These are phyloP conservation scores for Microctenopoma stevenorrisi DNA, from an alignment of 2,797 vertebrate genomes.

Conservation along the genomic window DNA sequence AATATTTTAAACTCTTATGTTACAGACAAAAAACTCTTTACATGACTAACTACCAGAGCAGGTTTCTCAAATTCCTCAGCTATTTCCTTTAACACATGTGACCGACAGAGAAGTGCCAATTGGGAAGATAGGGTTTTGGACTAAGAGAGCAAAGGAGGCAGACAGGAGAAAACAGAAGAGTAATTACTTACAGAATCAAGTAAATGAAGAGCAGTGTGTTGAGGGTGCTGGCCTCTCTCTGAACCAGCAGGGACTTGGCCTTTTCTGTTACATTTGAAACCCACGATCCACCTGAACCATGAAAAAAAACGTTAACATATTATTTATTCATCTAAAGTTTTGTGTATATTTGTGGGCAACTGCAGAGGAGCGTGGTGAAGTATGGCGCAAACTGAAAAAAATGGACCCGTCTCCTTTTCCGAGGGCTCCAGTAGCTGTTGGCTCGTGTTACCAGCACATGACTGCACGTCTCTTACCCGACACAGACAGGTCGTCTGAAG, in stretches of 20 bases:
- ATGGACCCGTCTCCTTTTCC: neutral
- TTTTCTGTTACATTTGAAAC: constrained; percentile 64
- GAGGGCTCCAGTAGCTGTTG: too few relatives aligned
- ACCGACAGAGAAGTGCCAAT: constrained; percentile 3
- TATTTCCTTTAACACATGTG: neutral
- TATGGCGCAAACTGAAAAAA: neutral
- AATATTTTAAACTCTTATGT: neutral
- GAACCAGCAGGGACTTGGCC: constrained; percentile 78
- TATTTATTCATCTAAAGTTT: too few relatives aligned
- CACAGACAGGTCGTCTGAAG: constrained; percentile 74
- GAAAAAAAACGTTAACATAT: neutral
- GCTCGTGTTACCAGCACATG: neutral
- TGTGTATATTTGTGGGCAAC: neutral
- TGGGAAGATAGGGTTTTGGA: neutral
- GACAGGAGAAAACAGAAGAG: neutral
- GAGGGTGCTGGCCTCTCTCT: constrained; percentile 78
- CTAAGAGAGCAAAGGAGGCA: neutral
- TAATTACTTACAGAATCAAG: constrained; percentile 86
- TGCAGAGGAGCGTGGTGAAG: neutral
- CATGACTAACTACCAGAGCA: neutral
- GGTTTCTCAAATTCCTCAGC: constrained; percentile 7
- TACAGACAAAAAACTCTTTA: neutral
- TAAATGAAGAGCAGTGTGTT: constrained; percentile 87
- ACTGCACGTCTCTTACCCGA: constrained; percentile 53
- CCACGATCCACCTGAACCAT: constrained; percentile 73